Evolutionary conservation across 1,140 invertebrate species (phyloP), one percentile per base, ranked within the genome.

Genomic region (Danaus plexippus): DNA sequence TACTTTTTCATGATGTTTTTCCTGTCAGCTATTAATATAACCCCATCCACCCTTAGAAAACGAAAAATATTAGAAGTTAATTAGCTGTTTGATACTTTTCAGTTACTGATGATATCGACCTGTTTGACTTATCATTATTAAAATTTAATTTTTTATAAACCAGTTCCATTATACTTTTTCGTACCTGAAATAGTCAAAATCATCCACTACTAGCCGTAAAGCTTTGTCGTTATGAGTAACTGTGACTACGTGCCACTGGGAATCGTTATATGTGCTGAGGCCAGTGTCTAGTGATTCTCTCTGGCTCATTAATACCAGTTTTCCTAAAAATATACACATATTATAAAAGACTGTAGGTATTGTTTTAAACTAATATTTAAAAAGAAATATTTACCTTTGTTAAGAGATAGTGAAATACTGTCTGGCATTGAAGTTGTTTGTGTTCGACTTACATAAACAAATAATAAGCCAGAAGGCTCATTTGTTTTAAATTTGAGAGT

Each of bases 171-270:
- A 32, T 32, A 32, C 2, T 3, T 32, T 32, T 32, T 32, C 9
- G 9, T 85, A 93, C 92, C 87, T 89, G 75, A 89, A 91, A 57
- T 88, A 88, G 54, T 92, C 90, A 51, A 87, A 90, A 73, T 98
- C 97, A 73, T 99, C 97, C 15, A 97, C 93, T 51, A 95, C 92
- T 1, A 98, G 88, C 11, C 91, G 76, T 47, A 96, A 81, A 52
- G 88, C 80, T 13, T 80, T 85, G 47, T 85, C 72, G 79, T 90
- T 90, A 66, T 94, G 94, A 1, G 91, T 94, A 0, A 96, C 92
- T 0, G 94, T 95, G 0, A 98, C 92, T 7, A 96, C 95, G 81
- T 99, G 97, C 96, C 97, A 98, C 56, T 94, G 90, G 41, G 92
- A 94, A 81, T 99, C 97, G 74, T 96, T 94, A 78, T 95, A 96